phyloP scores from a whole-genome alignment of 2,113 vertebrate species.

The Clarias magur region DNA sequence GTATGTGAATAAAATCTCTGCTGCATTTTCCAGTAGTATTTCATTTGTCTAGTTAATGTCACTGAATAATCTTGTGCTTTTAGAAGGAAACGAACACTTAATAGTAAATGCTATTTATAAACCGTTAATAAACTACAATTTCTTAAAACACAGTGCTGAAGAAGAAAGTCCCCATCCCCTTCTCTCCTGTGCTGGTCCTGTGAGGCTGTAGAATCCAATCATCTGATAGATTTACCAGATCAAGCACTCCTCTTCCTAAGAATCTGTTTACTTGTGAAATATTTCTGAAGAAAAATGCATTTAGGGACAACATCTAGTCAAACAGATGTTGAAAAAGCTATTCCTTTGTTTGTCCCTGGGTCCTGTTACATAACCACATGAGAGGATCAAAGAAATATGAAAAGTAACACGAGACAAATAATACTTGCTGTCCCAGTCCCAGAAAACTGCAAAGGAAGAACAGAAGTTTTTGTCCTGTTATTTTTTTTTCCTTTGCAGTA shows the following conservation, averaged over 20 bases:
- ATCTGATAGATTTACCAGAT: conserved; percentile 51
- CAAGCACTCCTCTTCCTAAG: background rate
- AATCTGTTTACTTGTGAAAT: background rate
- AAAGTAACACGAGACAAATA: background rate
- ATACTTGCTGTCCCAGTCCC: background rate
- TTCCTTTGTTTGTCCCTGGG: conserved; percentile 12
- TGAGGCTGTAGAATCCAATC: background rate
- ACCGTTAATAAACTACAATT: background rate
- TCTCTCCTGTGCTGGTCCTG: background rate
- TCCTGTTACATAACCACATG: conserved; percentile 16
- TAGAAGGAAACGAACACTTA: background rate
- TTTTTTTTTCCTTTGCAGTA: conserved; percentile 2
- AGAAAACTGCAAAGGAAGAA: conserved; percentile 7
- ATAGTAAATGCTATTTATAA: background rate
- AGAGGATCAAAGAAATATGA: background rate
- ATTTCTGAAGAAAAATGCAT: background rate
- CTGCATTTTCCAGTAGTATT: conserved; percentile 14
- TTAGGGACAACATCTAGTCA: conserved; percentile 24
- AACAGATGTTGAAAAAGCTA: conserved; percentile 21
- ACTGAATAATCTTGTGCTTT: conserved; percentile 21
- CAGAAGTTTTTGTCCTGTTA: conserved; percentile 12
- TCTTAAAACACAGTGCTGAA: background rate
- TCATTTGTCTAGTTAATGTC: background rate
- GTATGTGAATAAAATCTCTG: background rate
- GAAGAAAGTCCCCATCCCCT: background rate